Evolutionary conservation across 2,797 vertebrate genomes (phyloP), one percentile per base, ranked within the genome.

Genomic region (Ispidina lecontei): DNA sequence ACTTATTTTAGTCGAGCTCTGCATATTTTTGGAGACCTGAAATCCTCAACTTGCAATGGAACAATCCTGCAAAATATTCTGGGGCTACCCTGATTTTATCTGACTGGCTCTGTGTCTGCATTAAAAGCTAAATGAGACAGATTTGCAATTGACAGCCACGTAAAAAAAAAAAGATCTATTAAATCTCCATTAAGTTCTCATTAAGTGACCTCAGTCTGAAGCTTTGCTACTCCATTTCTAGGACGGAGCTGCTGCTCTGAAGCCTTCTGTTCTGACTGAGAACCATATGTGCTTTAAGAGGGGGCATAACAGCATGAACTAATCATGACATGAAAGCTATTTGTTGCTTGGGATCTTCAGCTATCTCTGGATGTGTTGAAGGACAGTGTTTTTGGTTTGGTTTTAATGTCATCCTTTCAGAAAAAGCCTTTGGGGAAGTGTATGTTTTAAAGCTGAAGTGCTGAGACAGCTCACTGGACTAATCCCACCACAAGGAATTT

Each of bases 151-250:
- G 83, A 31, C 77, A 86, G 55, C 71, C 44, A 58, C 72, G 81
- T 79, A 23, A 74, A 81, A 76, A 23, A 74, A 81, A 74, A 89
- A 69, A 62, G 4, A 35, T 75, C 82, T 87, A 92, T 96, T 95
- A 93, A 94, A 90, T 72, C 60, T 76, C 39, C 83, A 95, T 95
- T 94, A 96, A 87, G 31, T 88, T 90, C 84, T 94, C 83, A 91
- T 95, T 84, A 86, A 87, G 80, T 91, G 84, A 89, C 91, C 81
- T 89, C 2, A 0, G 26, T 73, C 79, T 91, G 69, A 73, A 81
- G 65, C 81, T 80, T 91, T 91, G 62, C 31, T 90, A 33, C 62
- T 80, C 19, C 51, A 23, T 95, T 94, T 93, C 44, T 76, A 71
- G 60, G 64, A 60, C 77, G 70, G 73, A 91, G n/a, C 75, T 78